Evolutionary conservation across 1,140 invertebrate genomes (phyloP).

Genomic region (Diprion similis): DNA sequence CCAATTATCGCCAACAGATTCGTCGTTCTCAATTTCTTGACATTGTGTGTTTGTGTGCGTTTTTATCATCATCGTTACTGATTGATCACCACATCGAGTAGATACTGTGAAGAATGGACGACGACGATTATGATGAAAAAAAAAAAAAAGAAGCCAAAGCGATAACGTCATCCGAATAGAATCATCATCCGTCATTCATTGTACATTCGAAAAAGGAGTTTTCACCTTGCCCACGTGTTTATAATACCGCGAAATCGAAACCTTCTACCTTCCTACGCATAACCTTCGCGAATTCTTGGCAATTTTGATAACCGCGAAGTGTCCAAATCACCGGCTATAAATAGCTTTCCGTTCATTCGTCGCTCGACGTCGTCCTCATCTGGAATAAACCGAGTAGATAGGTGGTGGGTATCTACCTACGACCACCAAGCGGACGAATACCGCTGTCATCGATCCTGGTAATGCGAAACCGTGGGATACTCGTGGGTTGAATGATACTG

Average conservation of each 20-base stretch:
- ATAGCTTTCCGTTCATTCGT: too few relatives aligned
- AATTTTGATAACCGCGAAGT: too few relatives aligned
- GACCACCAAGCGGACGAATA: neutral
- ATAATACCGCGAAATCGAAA: too few relatives aligned
- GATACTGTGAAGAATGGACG: conserved; percentile 36
- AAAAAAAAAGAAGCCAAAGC: neutral
- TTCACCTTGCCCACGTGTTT: conserved; percentile 25
- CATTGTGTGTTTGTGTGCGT: too few relatives aligned
- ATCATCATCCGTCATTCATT: conserved; percentile 8
- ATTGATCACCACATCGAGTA: too few relatives aligned
- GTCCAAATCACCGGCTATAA: too few relatives aligned
- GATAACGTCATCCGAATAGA: conserved; percentile 25
- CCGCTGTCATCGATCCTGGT: neutral
- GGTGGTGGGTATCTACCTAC: too few relatives aligned
- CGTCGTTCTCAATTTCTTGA: too few relatives aligned
- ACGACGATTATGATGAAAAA: conserved; percentile 11
- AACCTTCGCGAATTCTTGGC: too few relatives aligned
- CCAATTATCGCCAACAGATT: neutral
- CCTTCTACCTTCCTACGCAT: too few relatives aligned
- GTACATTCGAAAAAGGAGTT: conserved; percentile 30
- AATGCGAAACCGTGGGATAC: neutral
- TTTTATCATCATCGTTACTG: conserved; percentile 28
- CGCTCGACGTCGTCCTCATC: too few relatives aligned
- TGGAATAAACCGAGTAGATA: too few relatives aligned
- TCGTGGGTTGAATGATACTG: neutral